phyloP scores from a whole-genome alignment of 2,888 invertebrate species.

The Drosophila nigricruria region DNA sequence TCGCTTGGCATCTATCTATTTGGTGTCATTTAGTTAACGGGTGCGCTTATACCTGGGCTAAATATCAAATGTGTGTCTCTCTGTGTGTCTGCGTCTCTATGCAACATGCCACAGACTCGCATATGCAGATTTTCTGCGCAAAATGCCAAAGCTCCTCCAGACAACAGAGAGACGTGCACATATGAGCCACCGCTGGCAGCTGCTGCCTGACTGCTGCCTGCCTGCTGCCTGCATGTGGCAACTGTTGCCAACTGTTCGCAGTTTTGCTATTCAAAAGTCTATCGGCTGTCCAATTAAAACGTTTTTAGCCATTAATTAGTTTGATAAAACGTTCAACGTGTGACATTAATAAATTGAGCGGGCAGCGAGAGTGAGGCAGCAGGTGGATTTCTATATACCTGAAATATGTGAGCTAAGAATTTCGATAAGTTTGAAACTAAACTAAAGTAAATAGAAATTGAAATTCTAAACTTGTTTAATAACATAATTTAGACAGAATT shows the following conservation, averaged over 20 bases:
- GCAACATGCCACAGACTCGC: conserved; percentile 46
- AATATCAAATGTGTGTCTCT: conserved; percentile 60
- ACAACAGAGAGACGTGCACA: conserved; percentile 43
- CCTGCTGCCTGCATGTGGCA: conserved; percentile 7
- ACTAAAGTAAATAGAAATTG: background rate
- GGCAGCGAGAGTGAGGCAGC: background rate
- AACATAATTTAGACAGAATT: background rate
- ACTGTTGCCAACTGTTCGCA: conserved; percentile 44
- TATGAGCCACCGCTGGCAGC: conserved; percentile 30
- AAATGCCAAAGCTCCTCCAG: conserved; percentile 51
- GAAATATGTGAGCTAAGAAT: background rate
- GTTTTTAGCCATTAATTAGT: conserved; percentile 74
- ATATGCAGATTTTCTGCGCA: conserved; percentile 58
- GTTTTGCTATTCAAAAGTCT: conserved; percentile 73
- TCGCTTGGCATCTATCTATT: conserved; percentile 77
- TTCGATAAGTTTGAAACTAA: background rate
- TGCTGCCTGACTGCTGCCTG: background rate
- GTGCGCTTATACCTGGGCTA: conserved; percentile 38
- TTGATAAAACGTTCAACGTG: conserved; percentile 60
- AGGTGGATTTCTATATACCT: conserved; percentile 3
- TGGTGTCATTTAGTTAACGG: conserved; percentile 56
- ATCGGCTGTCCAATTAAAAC: conserved; percentile 77
- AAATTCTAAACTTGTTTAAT: background rate
- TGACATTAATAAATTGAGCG: conserved; percentile 39
- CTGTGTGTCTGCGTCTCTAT: conserved; percentile 20